Evolutionary conservation across 2,797 vertebrate genomes (phyloP).

Genomic region (Pagetopsis macropterus): DNA sequence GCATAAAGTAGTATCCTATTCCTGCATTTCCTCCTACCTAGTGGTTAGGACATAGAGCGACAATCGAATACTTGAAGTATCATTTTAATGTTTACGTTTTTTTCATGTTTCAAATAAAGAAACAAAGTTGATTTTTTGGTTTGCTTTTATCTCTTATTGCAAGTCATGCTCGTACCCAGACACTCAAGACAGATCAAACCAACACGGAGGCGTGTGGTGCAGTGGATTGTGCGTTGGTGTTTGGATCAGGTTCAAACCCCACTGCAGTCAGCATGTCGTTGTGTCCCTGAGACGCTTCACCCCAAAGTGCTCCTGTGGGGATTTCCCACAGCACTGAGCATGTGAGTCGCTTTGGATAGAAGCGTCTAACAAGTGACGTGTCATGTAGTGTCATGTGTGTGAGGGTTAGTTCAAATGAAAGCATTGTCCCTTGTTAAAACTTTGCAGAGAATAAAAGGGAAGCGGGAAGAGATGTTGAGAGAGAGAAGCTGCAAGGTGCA

Average conservation of each 20-base stretch:
- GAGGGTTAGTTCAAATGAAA: background rate
- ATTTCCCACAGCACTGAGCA: too few relatives aligned
- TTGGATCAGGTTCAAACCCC: too few relatives aligned
- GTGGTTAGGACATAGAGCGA: background rate
- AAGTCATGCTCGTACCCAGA: background rate
- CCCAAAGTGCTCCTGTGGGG: too few relatives aligned
- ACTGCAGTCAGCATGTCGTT: too few relatives aligned
- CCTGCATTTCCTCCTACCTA: background rate
- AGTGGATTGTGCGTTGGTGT: too few relatives aligned
- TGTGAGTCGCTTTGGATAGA: too few relatives aligned
- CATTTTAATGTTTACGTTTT: background rate
- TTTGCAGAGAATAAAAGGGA: slow-evolving; percentile 29
- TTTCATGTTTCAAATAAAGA: background rate
- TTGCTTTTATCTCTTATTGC: background rate
- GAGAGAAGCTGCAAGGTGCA: slow-evolving; percentile 63
- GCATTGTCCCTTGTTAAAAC: slow-evolving; percentile 36
- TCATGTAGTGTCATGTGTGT: too few relatives aligned
- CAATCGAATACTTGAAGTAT: background rate
- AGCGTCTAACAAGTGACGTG: too few relatives aligned
- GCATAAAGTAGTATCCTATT: too few relatives aligned
- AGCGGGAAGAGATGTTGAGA: slow-evolving; percentile 40
- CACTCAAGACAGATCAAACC: too few relatives aligned
- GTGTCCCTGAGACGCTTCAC: too few relatives aligned
- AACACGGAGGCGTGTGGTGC: too few relatives aligned
- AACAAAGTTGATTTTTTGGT: background rate